A percentile compares a stretch with the other conserved stretches of the same genome.
phyloP scores from a whole-genome alignment of 2,797 vertebrate species.

The Eutrigla gurnardus region DNA sequence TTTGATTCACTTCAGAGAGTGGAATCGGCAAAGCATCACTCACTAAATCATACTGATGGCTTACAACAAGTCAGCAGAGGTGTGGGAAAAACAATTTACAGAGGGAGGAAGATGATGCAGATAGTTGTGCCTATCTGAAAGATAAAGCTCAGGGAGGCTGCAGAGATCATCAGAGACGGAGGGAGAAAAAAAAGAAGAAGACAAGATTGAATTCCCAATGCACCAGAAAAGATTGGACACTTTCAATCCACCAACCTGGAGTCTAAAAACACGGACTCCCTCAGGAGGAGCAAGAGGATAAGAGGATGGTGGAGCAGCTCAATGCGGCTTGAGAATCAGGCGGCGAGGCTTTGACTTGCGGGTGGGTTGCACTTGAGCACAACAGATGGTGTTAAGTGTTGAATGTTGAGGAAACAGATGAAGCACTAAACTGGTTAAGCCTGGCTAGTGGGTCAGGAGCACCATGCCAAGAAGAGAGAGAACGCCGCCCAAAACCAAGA shows the following conservation, averaged over 20 bases:
- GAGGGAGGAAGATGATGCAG: conserved; percentile 71
- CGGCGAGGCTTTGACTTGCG: conserved; percentile 44
- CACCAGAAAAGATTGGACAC: conserved; percentile 51
- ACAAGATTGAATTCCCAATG: conserved; percentile 64
- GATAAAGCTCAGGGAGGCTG: conserved; percentile 59
- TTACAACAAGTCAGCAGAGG: conserved; percentile 64
- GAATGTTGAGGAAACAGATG: conserved; percentile 68
- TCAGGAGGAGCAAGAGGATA: conserved; percentile 53
- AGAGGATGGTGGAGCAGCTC: conserved; percentile 42
- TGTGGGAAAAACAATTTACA: conserved; percentile 70
- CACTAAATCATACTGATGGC: conserved; percentile 69
- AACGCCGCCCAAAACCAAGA: conserved; percentile 24
- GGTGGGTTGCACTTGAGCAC: conserved; percentile 52
- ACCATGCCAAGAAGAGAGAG: conserved; percentile 52
- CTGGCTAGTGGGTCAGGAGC: conserved; percentile 65
- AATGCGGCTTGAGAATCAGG: conserved; percentile 49
- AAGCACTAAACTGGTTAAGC: conserved; percentile 73
- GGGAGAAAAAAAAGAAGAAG: conserved; percentile 4
- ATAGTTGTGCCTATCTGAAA: conserved; percentile 61
- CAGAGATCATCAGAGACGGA: conserved; percentile 46
- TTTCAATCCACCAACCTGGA: conserved; percentile 44
- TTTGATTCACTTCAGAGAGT: conserved; percentile 51
- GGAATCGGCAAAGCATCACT: conserved; percentile 58
- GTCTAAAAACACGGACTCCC: conserved; percentile 59
- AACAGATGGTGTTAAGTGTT: conserved; percentile 75